A percentile compares a stretch with the other conserved stretches of the same genome.
These are phyloP conservation scores for Meloidogyne hapla DNA, from an alignment of 1,140 invertebrate genomes.

Conservation along the genomic window DNA sequence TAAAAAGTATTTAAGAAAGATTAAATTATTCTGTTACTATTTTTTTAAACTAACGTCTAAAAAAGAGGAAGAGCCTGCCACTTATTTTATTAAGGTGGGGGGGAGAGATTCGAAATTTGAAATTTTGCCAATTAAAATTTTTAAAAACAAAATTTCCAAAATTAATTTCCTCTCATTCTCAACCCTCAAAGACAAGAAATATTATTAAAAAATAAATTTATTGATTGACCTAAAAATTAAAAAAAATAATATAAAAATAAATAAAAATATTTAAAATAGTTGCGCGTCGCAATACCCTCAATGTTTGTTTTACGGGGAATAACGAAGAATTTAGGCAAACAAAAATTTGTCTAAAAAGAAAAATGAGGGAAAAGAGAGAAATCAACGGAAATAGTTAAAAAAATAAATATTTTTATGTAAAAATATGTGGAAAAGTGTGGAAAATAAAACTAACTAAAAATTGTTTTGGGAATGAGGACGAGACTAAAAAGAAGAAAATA, in stretches of 20 bases:
- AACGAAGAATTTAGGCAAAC: background rate
- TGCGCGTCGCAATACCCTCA: background rate
- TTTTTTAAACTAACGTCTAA: no score
- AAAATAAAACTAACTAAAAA: background rate
- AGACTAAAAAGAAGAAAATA: background rate
- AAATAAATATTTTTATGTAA: constrained; percentile 9
- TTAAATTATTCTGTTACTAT: no score
- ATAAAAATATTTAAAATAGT: constrained; percentile 5
- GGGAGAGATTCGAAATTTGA: no score
- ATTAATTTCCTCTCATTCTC: no score
- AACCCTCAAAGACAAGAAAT: no score
- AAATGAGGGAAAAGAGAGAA: background rate
- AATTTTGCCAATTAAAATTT: no score
- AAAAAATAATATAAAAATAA: background rate
- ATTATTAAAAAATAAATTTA: background rate
- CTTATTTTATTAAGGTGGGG: no score
- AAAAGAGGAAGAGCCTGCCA: no score
- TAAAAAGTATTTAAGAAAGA: no score
- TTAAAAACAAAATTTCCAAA: no score
- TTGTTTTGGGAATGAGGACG: constrained; percentile 4
- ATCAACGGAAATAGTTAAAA: background rate
- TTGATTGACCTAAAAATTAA: background rate
- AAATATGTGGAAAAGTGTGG: background rate
- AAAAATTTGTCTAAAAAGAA: background rate
- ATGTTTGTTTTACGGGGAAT: background rate